Evolutionary conservation across 2,797 vertebrate species (phyloP), one percentile per base, ranked within the genome.

Genomic region (Tokudaia muenninki): DNA sequence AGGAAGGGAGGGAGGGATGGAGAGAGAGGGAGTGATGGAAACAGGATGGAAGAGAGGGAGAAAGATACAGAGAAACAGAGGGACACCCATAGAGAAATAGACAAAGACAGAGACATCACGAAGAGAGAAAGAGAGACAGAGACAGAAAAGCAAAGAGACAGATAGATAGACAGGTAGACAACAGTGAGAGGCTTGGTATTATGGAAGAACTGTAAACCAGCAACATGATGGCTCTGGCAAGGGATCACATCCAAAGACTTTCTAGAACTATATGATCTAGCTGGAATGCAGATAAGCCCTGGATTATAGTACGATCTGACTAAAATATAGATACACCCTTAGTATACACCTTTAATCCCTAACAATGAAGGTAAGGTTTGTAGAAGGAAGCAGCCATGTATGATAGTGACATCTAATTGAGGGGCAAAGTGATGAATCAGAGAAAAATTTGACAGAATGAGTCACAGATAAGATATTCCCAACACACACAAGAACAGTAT

Each of bases 161-260:
- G 0, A 50, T 3, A 8, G 12, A 41, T 0, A 47, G 24, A 26
- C 6, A 82, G 10, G 59, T 0, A 82, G 22, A 17, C 22, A 44
- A 65, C 29, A 52, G 1, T 90, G 31, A 83, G 4, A 88, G n/a
- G 50, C 2, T 75, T 83, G 21, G 88, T 11, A 78, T 72, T 37
- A 37, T n/a, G 17, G 7, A 70, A n/a, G 34, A n/a, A 70, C n/a
- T 70, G n/a, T 70, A 70, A 70, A n/a, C 1, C 14, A 70, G 65
- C 65, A 34, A 19, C 67, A n/a, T n/a, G 34, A 34, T 16, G 0
- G 1, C 31, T 31, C 34, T 19, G 34, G 34, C 34, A 70, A 67
- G 31, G 31, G 31, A 67, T 34, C 13, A 67, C 31, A 67, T 34
- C 14, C 65, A 67, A 70, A 70, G 34, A 70, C 67, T 8, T n/a